phyloP scores from a whole-genome alignment of 2,888 invertebrate species.

The Heliconius sara region DNA sequence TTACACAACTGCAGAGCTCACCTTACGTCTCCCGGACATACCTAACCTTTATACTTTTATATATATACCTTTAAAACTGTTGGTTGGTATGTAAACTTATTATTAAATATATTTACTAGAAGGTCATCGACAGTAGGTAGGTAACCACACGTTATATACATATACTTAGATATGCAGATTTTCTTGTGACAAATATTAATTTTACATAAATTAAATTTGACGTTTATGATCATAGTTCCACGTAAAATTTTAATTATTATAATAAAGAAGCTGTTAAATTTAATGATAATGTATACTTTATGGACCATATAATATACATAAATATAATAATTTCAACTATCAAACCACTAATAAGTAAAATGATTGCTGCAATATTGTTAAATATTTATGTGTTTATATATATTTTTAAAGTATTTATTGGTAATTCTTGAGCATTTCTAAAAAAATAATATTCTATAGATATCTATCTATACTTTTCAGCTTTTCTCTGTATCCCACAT shows the following conservation, averaged over 20 bases:
- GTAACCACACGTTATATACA: background rate
- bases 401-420: background rate
- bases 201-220: slow-evolving; percentile 14
- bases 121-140: background rate
- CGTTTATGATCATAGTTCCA: slow-evolving; percentile 12
- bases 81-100: too few species aligned
- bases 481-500: too few species aligned
- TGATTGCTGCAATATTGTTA: slow-evolving; percentile 8
- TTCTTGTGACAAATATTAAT: slow-evolving; percentile 17
- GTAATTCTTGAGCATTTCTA: background rate
- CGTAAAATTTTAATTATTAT: slow-evolving; percentile 19
- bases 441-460: background rate
- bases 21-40: too few species aligned
- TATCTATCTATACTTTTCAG: background rate
- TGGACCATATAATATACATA: slow-evolving; percentile 18
- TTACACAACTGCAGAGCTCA: too few species aligned
- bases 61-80: too few species aligned
- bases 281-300: slow-evolving; percentile 19
- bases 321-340: slow-evolving; percentile 17
- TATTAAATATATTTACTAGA: background rate
- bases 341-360: background rate
- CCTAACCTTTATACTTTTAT: too few species aligned
- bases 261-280: slow-evolving; percentile 23
- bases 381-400: background rate
- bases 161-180: background rate